Percentiles rank a stretch among this genome's conserved stretches.
phyloP scores from a whole-genome alignment of 2,888 invertebrate genomes.

The Gnatocerus cornutus region DNA sequence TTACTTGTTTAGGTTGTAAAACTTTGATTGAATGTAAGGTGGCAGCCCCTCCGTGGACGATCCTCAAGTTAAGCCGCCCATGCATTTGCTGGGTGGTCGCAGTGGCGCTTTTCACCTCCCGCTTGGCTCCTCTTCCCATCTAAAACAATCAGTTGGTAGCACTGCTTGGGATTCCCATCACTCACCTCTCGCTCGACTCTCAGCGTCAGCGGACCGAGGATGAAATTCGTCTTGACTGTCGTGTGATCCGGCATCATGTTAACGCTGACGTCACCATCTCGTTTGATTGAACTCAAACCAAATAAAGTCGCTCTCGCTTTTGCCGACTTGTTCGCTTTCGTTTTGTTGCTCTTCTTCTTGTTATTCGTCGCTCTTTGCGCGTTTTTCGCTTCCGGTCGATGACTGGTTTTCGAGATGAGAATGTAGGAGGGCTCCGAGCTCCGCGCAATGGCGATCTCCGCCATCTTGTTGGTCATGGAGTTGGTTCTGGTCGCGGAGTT shows the following conservation, averaged over 20 bases:
- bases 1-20: constrained; percentile 89
- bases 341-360: constrained; percentile 63
- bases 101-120: constrained; percentile 88
- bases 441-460: constrained; percentile 64
- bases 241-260: constrained; percentile 86
- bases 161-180: neutral
- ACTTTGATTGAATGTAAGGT: constrained; percentile 89
- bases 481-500: constrained; percentile 42
- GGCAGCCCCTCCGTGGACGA: constrained; percentile 86
- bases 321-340: constrained; percentile 59
- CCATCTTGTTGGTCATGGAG: constrained; percentile 66
- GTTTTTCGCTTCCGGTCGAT: constrained; percentile 51
- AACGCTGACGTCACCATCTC: constrained; percentile 87
- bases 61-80: constrained; percentile 84
- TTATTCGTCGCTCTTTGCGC: constrained; percentile 54
- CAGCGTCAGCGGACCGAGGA: constrained; percentile 84
- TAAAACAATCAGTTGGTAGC: constrained; percentile 62
- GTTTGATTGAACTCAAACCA: constrained; percentile 84
- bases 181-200: constrained; percentile 84
- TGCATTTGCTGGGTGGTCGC: constrained; percentile 92
- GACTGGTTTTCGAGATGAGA: constrained; percentile 65
- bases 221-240: constrained; percentile 87
- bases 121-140: constrained; percentile 85
- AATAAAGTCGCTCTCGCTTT: constrained; percentile 81
- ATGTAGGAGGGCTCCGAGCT: constrained; percentile 67